Percentiles rank a stretch among this genome's conserved stretches.
These are phyloP conservation scores for Atrichornis clamosus DNA, from an alignment of 2,113 vertebrate genomes.

Conservation along the genomic window DNA sequence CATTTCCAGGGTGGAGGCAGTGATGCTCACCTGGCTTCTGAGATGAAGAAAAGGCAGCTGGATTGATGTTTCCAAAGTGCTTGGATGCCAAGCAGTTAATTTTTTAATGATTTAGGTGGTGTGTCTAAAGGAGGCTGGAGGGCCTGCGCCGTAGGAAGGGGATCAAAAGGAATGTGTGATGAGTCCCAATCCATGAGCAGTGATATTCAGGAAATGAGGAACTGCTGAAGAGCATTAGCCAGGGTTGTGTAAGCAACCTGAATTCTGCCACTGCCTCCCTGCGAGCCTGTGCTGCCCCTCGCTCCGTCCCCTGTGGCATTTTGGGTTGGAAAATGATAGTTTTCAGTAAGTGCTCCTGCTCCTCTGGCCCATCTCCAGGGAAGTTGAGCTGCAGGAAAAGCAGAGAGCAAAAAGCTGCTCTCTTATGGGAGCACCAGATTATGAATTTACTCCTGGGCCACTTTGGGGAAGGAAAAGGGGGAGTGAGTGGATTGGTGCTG, in stretches of 20 bases:
- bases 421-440: not conserved
- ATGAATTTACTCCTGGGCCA: not conserved
- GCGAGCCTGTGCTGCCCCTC: not conserved
- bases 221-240: not conserved
- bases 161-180: not conserved
- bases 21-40: not conserved
- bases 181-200: not conserved
- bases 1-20: accelerated
- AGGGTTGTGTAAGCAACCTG: not conserved
- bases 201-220: not conserved
- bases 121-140: not conserved
- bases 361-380: accelerated
- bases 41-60: not conserved
- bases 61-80: not conserved
- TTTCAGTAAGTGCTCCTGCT: not conserved
- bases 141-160: not conserved
- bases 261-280: not conserved
- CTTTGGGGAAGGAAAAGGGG: not conserved
- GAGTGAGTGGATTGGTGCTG: not conserved
- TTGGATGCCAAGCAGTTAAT: not conserved
- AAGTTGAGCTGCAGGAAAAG: not conserved
- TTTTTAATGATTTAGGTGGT: not conserved
- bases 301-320: accelerated
- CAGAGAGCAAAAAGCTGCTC: not conserved
- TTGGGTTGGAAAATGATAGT: not conserved